phyloP scores from a whole-genome alignment of 2,888 invertebrate genomes.

The Tachina lurida region DNA sequence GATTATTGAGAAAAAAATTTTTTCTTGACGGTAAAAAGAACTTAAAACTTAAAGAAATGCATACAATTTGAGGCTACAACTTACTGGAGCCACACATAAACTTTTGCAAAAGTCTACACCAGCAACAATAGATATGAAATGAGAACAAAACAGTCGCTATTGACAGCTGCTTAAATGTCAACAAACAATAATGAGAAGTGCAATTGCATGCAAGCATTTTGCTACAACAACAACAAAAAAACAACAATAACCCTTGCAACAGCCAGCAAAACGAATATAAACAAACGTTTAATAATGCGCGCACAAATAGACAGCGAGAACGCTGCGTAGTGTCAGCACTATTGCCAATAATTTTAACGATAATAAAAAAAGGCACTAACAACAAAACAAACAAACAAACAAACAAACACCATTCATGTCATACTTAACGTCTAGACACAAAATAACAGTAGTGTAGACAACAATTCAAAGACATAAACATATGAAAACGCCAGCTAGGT shows the following conservation, averaged over 20 bases:
- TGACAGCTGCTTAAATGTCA: constrained; percentile 70
- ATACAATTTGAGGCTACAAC: constrained; percentile 23
- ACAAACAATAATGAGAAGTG: constrained; percentile 56
- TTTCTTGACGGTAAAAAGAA: constrained; percentile 26
- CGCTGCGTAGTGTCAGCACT: constrained; percentile 18
- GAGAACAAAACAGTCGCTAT: constrained; percentile 46
- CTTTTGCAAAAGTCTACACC: constrained; percentile 17
- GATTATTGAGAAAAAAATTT: not conserved
- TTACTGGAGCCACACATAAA: constrained; percentile 14
- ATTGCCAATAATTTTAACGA: constrained; percentile 60
- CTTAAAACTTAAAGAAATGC: constrained; percentile 2
- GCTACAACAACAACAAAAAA: not conserved
- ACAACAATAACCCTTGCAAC: constrained; percentile 6
- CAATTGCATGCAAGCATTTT: constrained; percentile 46
- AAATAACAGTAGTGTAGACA: constrained; percentile 68
- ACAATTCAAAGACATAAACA: constrained; percentile 36
- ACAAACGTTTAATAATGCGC: constrained; percentile 16
- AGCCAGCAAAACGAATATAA: constrained; percentile 6
- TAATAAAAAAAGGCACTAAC: not conserved
- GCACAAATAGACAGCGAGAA: constrained; percentile 27
- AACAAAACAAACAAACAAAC: constrained; percentile 37
- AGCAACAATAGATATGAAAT: constrained; percentile 19
- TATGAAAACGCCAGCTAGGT: constrained; percentile 10
- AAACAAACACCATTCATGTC: constrained; percentile 56
- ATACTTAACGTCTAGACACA: constrained; percentile 71